Base-by-base conservation (phyloP, 2,888 invertebrate genomes). In the Hydriomena furcata region DNA sequence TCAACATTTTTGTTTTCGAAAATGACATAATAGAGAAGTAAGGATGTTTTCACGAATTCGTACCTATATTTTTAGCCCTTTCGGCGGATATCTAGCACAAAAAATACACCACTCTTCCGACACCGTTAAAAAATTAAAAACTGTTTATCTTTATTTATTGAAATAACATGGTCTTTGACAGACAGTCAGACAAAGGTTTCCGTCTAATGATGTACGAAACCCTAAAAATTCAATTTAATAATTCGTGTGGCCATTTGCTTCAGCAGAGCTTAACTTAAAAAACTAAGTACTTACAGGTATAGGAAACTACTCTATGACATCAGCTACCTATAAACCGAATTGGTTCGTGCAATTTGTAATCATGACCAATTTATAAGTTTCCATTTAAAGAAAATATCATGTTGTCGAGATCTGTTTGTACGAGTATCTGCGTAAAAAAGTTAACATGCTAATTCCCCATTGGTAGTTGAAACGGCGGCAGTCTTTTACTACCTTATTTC, bases 401-500 rank as follows among this genome's bases (percentile, higher is more conserved):
- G n/a, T n/a, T n/a, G 32, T 28, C 44, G 46, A 34, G 32, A 25
- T 11, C 36, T 32, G 11, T 47, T 28, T 47, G 30, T 48, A n/a
- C n/a, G n/a, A n/a, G n/a, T n/a, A 34, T 27, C 23, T 46, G 12
- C 30, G 42, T 41, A 52, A 56, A 58, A 52, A 52, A 52, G 28
- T 41, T 53, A n/a, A 44, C 49, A 27, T 52, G 52, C 40, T 47
- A 45, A 54, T 48, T 53, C 32, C 12, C 50, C 36, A 57, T 57
- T 52, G 47, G 54, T 51, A 31, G 46, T 60, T 60, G 45, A 55
- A 54, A 50, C 35, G 48, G 43, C 50, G 55, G 53, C 47, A 55
- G 60, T 62, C 66, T 71, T 62, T 69, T 72, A 72, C 71, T 58
- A 56, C 61, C 38, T 40, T 50, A 55, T 34, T 58, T 52, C 43